These are phyloP conservation scores for Stylophora pistillata DNA, from an alignment of 64 coral and sea anemone species.

Conservation along the genomic window DNA sequence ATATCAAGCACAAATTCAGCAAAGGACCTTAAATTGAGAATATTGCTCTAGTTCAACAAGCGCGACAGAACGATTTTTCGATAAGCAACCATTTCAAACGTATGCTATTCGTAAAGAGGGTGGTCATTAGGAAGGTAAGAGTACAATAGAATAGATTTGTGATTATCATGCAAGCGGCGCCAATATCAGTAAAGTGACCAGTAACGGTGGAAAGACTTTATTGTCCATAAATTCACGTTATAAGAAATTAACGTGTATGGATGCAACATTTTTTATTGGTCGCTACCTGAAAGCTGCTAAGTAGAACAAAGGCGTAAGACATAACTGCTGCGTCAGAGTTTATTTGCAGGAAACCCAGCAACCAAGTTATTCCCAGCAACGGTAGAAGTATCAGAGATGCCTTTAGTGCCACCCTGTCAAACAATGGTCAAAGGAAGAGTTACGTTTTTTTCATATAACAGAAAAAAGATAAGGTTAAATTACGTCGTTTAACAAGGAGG, in stretches of 20 bases:
- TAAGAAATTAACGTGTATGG: too few relatives aligned
- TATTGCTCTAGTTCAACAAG: too few relatives aligned
- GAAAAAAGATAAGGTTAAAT: neutral
- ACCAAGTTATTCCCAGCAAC: conserved; percentile 73
- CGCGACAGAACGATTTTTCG: too few relatives aligned
- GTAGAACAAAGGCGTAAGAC: conserved; percentile 72
- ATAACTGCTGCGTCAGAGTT: conserved; percentile 40
- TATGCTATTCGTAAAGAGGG: too few relatives aligned
- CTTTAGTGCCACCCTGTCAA: conserved; percentile 47
- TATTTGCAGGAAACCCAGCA: conserved; percentile 74
- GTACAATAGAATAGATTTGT: too few relatives aligned
- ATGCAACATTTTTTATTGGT: neutral
- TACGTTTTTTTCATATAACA: neutral
- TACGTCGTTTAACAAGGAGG: neutral
- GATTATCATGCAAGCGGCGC: too few relatives aligned
- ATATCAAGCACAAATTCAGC: neutral
- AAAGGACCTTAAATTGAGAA: neutral
- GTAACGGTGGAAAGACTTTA: too few relatives aligned
- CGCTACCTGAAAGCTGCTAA: conserved; percentile 66
- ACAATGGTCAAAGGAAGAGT: conserved; percentile 5
- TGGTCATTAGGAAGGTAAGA: too few relatives aligned
- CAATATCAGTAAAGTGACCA: too few relatives aligned
- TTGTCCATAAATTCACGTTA: too few relatives aligned
- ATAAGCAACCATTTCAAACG: too few relatives aligned
- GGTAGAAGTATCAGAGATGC: conserved; percentile 68